Evolutionary conservation across 2,113 vertebrate species (phyloP).

Genomic region (Egretta garzetta): DNA sequence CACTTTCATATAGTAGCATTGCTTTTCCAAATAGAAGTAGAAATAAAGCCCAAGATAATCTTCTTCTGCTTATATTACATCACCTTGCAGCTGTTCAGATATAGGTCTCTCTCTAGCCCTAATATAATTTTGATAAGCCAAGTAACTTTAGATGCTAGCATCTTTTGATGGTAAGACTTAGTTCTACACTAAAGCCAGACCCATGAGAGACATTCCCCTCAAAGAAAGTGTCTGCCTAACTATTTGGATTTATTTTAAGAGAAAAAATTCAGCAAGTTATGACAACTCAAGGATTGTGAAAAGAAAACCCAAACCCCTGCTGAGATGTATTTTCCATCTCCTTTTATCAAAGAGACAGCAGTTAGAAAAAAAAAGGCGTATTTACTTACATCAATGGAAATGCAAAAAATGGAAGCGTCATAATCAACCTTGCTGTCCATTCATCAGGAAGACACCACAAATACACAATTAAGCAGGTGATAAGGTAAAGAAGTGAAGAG

Average conservation of each 20-base stretch:
- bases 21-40: neutral
- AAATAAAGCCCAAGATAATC: neutral
- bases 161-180: neutral
- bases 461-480: constrained; percentile 88
- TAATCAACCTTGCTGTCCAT: constrained; percentile 84
- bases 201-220: neutral
- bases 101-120: neutral
- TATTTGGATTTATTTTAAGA: neutral
- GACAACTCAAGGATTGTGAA: constrained; percentile 5
- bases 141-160: neutral
- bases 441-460: constrained; percentile 94
- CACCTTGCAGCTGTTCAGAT: neutral
- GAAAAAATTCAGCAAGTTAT: constrained; percentile 13
- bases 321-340: neutral
- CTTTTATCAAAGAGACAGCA: neutral
- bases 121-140: neutral
- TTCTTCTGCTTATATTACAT: neutral
- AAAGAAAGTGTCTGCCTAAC: neutral
- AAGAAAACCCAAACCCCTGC: constrained; percentile 6
- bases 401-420: constrained; percentile 88
- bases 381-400: constrained; percentile 95
- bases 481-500: constrained; percentile 87
- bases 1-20: neutral
- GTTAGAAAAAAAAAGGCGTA: neutral
- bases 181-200: neutral